Evolutionary conservation across 2,888 invertebrate genomes (phyloP).

Genomic region (Netelia inedita): DNA sequence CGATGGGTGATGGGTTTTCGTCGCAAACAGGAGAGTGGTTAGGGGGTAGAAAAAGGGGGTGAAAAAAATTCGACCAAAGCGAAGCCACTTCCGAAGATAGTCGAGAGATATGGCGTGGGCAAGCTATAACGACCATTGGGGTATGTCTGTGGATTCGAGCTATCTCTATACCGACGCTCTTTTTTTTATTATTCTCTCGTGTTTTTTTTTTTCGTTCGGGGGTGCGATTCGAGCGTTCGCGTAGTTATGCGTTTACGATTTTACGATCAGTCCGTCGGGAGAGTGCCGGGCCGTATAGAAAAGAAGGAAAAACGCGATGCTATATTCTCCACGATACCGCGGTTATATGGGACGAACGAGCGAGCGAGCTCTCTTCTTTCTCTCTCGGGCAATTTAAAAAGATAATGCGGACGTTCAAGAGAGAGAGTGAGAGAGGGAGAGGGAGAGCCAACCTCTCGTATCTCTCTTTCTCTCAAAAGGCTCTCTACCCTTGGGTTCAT

Average conservation of each 20-base stretch:
- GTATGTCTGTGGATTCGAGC: constrained; percentile 47
- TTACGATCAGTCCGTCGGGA: constrained; percentile 63
- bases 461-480: constrained; percentile 71
- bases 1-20: constrained; percentile 2
- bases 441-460: constrained; percentile 50
- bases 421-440: constrained; percentile 60
- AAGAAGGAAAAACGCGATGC: constrained; percentile 46
- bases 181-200: constrained; percentile 26
- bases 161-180: constrained; percentile 48
- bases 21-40: not conserved
- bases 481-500: constrained; percentile 49
- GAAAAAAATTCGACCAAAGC: constrained; percentile 18
- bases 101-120: constrained; percentile 29
- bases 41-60: not conserved
- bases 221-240: constrained; percentile 44
- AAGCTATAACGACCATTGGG: constrained; percentile 39
- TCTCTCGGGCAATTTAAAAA: constrained; percentile 76
- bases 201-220: constrained; percentile 37
- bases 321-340: constrained; percentile 66
- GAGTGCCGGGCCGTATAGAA: constrained; percentile 42
- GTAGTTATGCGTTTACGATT: constrained; percentile 71
- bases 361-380: not conserved
- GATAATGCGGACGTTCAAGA: constrained; percentile 79
- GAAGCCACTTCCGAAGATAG: constrained; percentile 32
- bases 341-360: constrained; percentile 41